Evolutionary conservation across 2,888 invertebrate genomes (phyloP), one percentile per base, ranked within the genome.

Genomic region (Plagodis pulveraria): DNA sequence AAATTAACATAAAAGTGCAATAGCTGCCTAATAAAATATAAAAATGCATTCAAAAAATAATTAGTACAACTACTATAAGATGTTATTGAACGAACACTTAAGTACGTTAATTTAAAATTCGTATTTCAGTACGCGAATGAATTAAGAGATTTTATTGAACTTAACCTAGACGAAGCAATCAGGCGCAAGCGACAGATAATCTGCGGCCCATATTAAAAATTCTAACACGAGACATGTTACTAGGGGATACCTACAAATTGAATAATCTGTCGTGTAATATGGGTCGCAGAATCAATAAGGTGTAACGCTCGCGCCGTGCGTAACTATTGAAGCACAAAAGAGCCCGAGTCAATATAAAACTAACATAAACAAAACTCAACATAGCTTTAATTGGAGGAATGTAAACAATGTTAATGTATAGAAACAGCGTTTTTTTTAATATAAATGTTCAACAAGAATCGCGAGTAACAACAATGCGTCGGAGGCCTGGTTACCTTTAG

Each of bases 331-430:
- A 69, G 67, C 69, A 56, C 65, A 63, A 62, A 54, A 64, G 54
- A 65, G 63, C 65, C 63, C 56, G 62, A 66, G 83, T 87, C 84
- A 80, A 81, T 77, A 83, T 85, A 84, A 81, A 87, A 86, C 84
- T 90, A 91, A 84, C 69, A 83, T 83, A 87, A 90, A 89, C 86
- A 90, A 89, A 89, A 90, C 83, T 86, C 87, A 90, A 91, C 89
- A 86, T 88, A 86, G 85, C 80, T 83, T 86, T 88, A 82, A 83
- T 84, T 85, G 87, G 86, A 87, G 91, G 91, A 91, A 91, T 91
- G 91, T 91, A 89, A 91, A 91, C 85, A 90, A 87, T 86, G 83
- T 83, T 83, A 87, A 87, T 84, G 85, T 87, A 84, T 84, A 85
- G 6, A 87, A 89, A 90, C 84, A 85, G 82, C 76, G 79, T 79